phyloP scores from a whole-genome alignment of 1,140 invertebrate genomes.

The Euschistus heros region DNA sequence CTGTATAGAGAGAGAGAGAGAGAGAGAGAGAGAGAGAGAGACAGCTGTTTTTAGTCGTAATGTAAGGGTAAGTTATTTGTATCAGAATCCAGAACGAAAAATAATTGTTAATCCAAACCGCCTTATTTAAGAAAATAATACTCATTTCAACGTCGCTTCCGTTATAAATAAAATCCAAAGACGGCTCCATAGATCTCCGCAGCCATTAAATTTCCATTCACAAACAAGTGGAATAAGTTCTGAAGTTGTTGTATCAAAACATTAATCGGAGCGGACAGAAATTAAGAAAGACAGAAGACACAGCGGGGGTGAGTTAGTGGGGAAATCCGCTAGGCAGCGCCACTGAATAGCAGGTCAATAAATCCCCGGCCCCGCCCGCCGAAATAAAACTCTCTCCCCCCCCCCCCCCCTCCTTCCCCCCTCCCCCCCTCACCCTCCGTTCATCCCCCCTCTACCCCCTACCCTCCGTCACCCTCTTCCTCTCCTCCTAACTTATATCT shows the following conservation, averaged over 20 bases:
- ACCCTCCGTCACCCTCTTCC: slow-evolving; percentile 14
- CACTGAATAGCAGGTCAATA: slow-evolving; percentile 15
- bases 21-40: neutral
- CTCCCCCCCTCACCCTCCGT: neutral
- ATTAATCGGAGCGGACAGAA: no score
- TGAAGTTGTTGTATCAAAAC: no score
- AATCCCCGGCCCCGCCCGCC: slow-evolving; percentile 5
- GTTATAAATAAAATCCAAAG: no score
- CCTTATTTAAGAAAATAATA: neutral
- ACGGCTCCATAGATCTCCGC: no score
- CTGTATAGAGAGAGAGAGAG: neutral
- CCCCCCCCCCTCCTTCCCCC: neutral
- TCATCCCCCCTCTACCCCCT: neutral
- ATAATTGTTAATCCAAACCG: neutral
- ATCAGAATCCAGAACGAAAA: no score
- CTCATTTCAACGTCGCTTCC: no score
- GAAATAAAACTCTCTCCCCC: neutral
- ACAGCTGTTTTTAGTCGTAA: neutral
- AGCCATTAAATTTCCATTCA: no score
- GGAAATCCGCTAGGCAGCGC: slow-evolving; percentile 8
- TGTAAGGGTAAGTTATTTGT: slow-evolving; percentile 6
- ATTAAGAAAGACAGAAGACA: neutral
- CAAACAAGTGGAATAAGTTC: no score
- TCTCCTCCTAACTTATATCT: slow-evolving; percentile 1
- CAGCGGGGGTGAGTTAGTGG: neutral